Evolutionary conservation across 2,113 vertebrate species (phyloP).

Genomic region (Aramus guarauna): DNA sequence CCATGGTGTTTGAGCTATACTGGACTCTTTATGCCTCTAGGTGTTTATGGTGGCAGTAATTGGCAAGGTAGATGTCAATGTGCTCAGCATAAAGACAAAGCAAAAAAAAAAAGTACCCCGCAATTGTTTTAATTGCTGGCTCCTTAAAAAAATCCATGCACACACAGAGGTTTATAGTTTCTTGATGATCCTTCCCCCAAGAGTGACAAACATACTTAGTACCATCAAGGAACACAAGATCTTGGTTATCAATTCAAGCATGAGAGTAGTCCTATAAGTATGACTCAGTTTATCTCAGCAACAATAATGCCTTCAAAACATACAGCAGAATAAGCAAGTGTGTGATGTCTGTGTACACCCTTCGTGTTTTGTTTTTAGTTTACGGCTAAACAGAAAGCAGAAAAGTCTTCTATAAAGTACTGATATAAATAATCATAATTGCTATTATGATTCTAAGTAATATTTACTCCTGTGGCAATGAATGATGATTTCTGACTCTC

Average conservation of each 20-base stretch:
- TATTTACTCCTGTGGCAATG: background rate
- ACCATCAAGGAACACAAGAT: background rate
- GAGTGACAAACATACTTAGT: accelerated
- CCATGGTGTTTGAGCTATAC: background rate
- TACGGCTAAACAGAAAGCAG: background rate
- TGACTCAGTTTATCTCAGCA: background rate
- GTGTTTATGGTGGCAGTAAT: background rate
- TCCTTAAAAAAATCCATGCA: background rate
- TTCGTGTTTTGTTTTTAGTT: background rate
- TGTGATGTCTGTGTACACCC: background rate
- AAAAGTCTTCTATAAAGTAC: background rate
- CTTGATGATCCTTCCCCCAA: background rate
- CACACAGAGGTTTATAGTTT: background rate
- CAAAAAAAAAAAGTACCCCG: background rate
- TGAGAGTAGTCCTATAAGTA: background rate
- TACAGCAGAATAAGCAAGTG: background rate
- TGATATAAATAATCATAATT: background rate
- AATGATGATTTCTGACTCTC: background rate
- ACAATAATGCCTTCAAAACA: background rate
- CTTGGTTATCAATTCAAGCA: background rate
- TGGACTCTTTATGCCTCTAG: background rate
- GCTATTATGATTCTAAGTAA: background rate
- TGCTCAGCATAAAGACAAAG: background rate
- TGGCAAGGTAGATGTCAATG: background rate
- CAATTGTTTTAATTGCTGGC: background rate